A percentile compares a stretch with the other conserved stretches of the same genome.
phyloP scores from a whole-genome alignment of 2,113 vertebrate genomes.

The Suncus etruscus region DNA sequence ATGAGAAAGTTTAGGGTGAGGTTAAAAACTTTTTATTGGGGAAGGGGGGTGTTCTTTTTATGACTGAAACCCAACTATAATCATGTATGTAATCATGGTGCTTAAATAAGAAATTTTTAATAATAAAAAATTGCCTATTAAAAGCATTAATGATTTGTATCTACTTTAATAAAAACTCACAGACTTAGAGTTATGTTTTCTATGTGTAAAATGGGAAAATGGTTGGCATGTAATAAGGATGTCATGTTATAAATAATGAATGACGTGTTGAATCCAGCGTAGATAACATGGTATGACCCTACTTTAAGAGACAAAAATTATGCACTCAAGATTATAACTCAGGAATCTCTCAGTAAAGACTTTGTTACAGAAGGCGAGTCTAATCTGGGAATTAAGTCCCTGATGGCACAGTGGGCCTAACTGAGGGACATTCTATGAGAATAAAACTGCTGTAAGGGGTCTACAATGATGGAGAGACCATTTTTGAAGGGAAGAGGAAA shows the following conservation, averaged over 20 bases:
- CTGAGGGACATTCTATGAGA: background rate
- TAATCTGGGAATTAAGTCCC: background rate
- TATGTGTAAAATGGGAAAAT: background rate
- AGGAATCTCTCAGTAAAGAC: background rate
- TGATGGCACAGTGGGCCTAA: background rate
- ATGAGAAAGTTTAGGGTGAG: too few species aligned
- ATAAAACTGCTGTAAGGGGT: background rate
- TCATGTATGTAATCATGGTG: too few species aligned
- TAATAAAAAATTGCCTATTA: too few species aligned
- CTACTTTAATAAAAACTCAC: conserved; percentile 6
- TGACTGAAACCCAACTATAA: too few species aligned
- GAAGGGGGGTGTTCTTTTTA: too few species aligned
- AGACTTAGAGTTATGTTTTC: conserved; percentile 6
- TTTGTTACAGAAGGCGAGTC: background rate
- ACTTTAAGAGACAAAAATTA: background rate
- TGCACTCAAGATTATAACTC: background rate
- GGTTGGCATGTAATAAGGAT: background rate
- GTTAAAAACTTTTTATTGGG: too few species aligned
- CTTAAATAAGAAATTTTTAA: too few species aligned
- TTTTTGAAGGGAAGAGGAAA: background rate
- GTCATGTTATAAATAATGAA: background rate
- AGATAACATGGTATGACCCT: background rate
- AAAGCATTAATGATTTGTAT: too few species aligned
- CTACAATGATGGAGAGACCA: background rate
- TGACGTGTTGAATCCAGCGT: background rate